Base-by-base conservation (phyloP, 2,888 invertebrate species). In the Noctuana brunneofusca region DNA sequence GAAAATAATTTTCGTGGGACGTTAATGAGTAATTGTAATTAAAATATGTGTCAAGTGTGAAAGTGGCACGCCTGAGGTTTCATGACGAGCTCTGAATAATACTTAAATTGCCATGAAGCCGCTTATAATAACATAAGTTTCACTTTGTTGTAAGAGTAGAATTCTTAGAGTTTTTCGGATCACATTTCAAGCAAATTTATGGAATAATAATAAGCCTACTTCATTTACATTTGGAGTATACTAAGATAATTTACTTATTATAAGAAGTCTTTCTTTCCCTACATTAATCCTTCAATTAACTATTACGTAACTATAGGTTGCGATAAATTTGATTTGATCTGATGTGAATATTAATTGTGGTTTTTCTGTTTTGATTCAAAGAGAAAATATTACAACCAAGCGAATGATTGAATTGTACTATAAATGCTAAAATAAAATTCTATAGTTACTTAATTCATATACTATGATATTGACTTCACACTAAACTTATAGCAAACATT, bases 1-100 rank as follows among this genome's bases (percentile, higher is more conserved):
- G 55, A 55, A 43, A 55, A 57, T 43, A 55, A 41, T 57, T 35
- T 41, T 20, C 14, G 30, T 27, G 30, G 20, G 32, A 22, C 48
- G 32, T 22, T 35, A 57, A 48, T 57, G 32, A 20, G 54, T 22
- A 54, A n/a, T n/a, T 54, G 38, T 22, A 24, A 22, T 22, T 57
- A 57, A 49, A 56, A 46, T 46, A 57, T 22, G 22, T 57, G 48
- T 57, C 48, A 43, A 41, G 52, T 59, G 30, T 20, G 52, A 53
- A 53, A 14, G 11, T 20, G 32, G 41, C 9, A 43, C 1, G 32
- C 18, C 22, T 52, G 16, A 43, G 52, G 14, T 53, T 43, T 30
- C 20, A 30, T 32, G 18, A 16, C 12, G 49, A 30, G 22, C 3
- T 14, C 24, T 22, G 27, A 52, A 43, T 52, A 53, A 59, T 59